Base-by-base conservation (phyloP, 2,888 invertebrate genomes). In the Stenurella melanura region DNA sequence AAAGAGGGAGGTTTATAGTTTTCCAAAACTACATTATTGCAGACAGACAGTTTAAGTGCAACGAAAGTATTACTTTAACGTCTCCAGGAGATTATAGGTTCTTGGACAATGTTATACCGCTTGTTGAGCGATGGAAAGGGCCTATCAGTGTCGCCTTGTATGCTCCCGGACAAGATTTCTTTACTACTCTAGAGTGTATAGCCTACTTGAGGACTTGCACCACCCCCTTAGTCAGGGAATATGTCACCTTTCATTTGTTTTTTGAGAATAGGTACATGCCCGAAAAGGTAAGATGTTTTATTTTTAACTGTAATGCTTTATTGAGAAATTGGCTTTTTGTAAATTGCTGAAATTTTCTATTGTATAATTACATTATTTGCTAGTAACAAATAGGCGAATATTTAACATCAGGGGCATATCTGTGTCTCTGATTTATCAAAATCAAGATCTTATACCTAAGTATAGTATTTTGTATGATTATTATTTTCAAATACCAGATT, bases 91-190 rank as follows among this genome's bases (percentile, higher is more conserved):
- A 85, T 73, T 85, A 76, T 63, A 95, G 95, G 84, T 97, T 96
- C 91, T 92, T 97, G 84, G 95, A 96, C 89, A 97, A 97, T 89
- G 91, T 96, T 83, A 92, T 93, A 87, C 95, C 95, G 68, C 90
- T 97, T 83, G 91, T 96, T 86, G 94, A 95, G 86, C 92, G 93
- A 86, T 97, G 96, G 97, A 92, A 93, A 87, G 96, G 96, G 1
- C 96, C 96, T 0, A 91, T 97, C 76, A 96, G 96, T 85, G 91
- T 97, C 83, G 95, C 96, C 5, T 91, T 97, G 86, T 95, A 96
- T 89, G 94, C 96, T 17, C 96, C 97, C 0, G 96, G 96, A 66
- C 90, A 92, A 0, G 97, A 97, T 89, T 93, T 96, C 87, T 89
- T 91, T 66, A 92, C 93, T 9, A 94, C 96, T 0, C 89, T 96